Base-by-base conservation (phyloP, 64 coral and sea anemone genomes). In the Hydrozoanthus tunicans region DNA sequence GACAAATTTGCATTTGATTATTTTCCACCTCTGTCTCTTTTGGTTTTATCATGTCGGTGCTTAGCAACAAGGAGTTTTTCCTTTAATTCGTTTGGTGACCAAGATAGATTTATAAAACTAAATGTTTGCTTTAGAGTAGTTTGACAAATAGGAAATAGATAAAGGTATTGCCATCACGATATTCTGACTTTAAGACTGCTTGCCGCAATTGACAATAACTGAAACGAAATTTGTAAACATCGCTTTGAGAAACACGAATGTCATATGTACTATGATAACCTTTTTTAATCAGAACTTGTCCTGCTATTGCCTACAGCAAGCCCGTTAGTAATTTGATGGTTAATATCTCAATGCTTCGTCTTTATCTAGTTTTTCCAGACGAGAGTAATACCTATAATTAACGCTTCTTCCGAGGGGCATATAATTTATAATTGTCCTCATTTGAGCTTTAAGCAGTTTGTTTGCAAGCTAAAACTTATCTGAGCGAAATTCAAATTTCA, bases 151-250 rank as follows among this genome's bases (percentile, higher is more conserved):
- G 62, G 27, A 53, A 52, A 32, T 67, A 53, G 17, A 12, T 23
- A 9, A 56, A 73, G 64, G 55, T 59, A 72, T 88, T 59, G 13
- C 78, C 7, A 80, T 6, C 58, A 51, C 69, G 55, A 23, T 43
- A 6, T 60, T 15, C 10, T 58, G 4, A 73, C 13, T 86, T 12
- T 51, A 52, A 76, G 53, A 76, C 27, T 52, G 25, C 26, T 76
- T 76, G 13, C 72, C 72, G 72, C 72, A 43, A 43, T 43, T 52
- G 10, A 9, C 32, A 76, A 9, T 76, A 76, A 52, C 53, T 76
- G 72, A 76, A 9, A 12, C 11, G 10, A 12, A 76, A 4, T 24
- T 59, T 86, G 68, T 86, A 88, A 88, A 88, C 74, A 88, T 56
- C 20, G 10, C 54, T 74, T 73, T 58, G 32, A 43, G 32, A 43